Evolutionary conservation across 2,888 invertebrate species (phyloP), one percentile per base, ranked within the genome.

Genomic region (Alviniconcha strummeri): DNA sequence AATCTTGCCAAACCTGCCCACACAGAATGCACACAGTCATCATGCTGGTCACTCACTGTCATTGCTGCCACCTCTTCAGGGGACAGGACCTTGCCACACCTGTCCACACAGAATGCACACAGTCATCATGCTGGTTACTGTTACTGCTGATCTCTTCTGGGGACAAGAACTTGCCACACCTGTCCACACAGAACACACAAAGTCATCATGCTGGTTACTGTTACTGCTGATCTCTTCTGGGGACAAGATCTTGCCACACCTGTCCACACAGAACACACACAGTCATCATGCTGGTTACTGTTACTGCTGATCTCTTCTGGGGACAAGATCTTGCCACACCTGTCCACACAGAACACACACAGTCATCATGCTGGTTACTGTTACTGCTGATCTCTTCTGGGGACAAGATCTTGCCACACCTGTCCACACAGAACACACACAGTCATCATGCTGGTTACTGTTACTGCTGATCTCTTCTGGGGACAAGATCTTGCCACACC

Each of bases 1-100:
- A 60, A 89, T 55, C 54, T 83, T 86, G n/a, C 85, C 85, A 80
- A 87, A 83, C 19, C 90, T 90, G 78, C 36, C 80, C 36, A 36
- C 36, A 36, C 36, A 36, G 54, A 76, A 36, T 64, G 19, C 13
- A 60, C 60, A 60, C 60, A 60, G 1, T 13, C 60, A 60, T 60
- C 60, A 13, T 4, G 60, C 8, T 60, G 13, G 7, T 89, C 90
- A 90, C 86, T 89, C 90, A 90, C 86, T 19, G 89, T 87, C 5
- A 86, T 88, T 36, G 83, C 55, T 5, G 90, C 90, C 5, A 89
- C 89, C 56, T 90, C 88, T 64, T 86, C 84, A 7, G 90, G 90
- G 5, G 86, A 86, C 55, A 90, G 76, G 67, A 89, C 52, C 54
- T 84, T 86, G n/a, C 85, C 85, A 80, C 86, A 83, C 19, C 90